phyloP scores from a whole-genome alignment of 2,113 vertebrate species.

The Athene noctua region DNA sequence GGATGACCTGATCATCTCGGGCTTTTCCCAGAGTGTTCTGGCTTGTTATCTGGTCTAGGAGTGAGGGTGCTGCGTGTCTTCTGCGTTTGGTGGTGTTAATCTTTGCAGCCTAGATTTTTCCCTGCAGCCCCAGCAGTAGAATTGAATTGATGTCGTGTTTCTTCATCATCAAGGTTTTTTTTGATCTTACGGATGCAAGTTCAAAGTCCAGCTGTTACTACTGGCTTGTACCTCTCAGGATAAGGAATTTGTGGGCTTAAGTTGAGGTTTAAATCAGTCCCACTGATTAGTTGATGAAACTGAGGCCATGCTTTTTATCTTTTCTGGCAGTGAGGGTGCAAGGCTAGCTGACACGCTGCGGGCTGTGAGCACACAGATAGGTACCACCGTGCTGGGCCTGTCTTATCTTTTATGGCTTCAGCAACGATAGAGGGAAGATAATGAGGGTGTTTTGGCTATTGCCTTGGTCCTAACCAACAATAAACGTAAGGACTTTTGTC shows the following conservation, averaged over 20 bases:
- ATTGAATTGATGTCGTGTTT: background rate
- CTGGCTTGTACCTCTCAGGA: background rate
- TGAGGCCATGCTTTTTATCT: background rate
- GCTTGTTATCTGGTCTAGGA: background rate
- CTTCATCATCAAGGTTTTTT: no score
- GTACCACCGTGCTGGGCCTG: rapidly evolving
- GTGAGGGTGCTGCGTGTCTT: background rate
- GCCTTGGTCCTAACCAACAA: background rate
- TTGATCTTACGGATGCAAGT: background rate
- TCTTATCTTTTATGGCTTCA: background rate
- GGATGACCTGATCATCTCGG: background rate
- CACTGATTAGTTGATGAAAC: background rate
- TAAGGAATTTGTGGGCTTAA: background rate
- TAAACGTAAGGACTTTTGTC: background rate
- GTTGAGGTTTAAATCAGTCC: background rate
- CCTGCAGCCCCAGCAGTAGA: background rate
- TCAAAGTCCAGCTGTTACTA: background rate
- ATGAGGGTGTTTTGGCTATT: background rate
- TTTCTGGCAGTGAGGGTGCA: background rate
- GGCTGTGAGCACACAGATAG: background rate
- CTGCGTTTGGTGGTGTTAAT: background rate
- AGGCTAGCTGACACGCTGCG: background rate
- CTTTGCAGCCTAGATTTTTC: background rate
- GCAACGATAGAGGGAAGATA: background rate
- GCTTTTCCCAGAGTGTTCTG: background rate